Evolutionary conservation across 2,888 invertebrate genomes (phyloP).

Genomic region (Drosophila sordidapex): DNA sequence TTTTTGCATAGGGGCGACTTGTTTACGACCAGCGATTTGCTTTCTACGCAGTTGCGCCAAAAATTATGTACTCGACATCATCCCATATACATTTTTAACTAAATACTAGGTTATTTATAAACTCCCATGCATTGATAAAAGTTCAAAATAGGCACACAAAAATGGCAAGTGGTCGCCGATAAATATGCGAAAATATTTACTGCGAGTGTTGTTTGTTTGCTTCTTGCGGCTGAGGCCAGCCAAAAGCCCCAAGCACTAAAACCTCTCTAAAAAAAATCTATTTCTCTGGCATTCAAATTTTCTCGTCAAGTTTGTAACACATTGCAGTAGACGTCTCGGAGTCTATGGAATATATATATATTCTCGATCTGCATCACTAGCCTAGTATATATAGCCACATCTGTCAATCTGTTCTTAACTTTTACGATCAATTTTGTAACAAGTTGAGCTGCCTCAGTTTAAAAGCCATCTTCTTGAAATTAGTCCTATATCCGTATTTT

Average conservation of each 20-base stretch:
- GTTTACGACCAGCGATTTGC: constrained; percentile 71
- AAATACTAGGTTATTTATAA: constrained; percentile 37
- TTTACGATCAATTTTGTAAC: not conserved
- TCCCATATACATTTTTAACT: not conserved
- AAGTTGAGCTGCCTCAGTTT: not conserved
- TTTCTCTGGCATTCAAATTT: not conserved
- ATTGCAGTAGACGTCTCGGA: not conserved
- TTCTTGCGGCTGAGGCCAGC: not conserved
- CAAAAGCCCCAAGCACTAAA: not conserved
- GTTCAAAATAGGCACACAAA: constrained; percentile 56
- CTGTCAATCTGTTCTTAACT: not conserved
- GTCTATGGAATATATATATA: not conserved
- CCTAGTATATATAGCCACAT: not conserved
- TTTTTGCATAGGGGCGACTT: constrained; percentile 51
- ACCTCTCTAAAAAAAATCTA: not conserved
- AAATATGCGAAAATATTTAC: constrained; percentile 52
- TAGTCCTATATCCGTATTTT: not conserved
- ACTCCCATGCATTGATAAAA: constrained; percentile 62
- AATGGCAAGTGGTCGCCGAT: constrained; percentile 55
- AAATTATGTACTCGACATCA: constrained; percentile 43
- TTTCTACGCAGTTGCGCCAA: constrained; percentile 74
- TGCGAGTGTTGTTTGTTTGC: constrained; percentile 23
- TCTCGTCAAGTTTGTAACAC: not conserved
- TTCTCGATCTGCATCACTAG: not conserved
- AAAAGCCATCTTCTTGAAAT: not conserved